These are phyloP conservation scores for Bombus consobrinus DNA, from an alignment of 1,140 invertebrate genomes.

Conservation along the genomic window DNA sequence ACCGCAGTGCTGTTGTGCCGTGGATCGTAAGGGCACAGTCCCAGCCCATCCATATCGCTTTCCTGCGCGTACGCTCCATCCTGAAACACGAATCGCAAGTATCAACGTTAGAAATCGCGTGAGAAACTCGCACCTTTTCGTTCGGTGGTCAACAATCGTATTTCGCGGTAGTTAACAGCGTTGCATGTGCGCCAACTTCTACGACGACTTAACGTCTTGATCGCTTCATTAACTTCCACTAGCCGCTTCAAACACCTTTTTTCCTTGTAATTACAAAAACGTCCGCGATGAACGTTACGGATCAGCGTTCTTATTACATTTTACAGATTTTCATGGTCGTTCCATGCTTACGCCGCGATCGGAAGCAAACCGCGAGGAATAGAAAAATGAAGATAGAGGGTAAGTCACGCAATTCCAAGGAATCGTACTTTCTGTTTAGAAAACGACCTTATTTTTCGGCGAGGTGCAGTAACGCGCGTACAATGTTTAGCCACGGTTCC, in stretches of 20 bases:
- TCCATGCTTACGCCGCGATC: no score
- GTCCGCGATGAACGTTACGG: neutral
- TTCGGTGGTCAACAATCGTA: constrained; percentile 7
- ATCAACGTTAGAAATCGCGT: constrained; percentile 21
- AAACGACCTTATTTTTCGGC: constrained; percentile 12
- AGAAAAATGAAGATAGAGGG: neutral
- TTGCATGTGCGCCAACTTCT: neutral
- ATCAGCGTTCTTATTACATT: no score
- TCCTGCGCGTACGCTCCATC: constrained; percentile 83
- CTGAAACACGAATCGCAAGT: constrained; percentile 79
- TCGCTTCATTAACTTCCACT: neutral
- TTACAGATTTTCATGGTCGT: neutral
- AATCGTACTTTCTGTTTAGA: constrained; percentile 3
- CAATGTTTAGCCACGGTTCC: neutral
- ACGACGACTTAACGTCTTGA: neutral
- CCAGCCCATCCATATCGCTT: constrained; percentile 91
- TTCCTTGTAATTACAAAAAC: neutral
- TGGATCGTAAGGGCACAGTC: constrained; percentile 95
- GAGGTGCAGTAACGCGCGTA: neutral
- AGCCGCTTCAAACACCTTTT: neutral
- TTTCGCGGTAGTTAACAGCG: neutral
- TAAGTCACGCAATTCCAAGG: neutral
- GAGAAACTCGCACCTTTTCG: constrained; percentile 19
- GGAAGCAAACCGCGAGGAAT: no score
- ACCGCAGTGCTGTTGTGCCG: constrained; percentile 96